Percentiles rank a stretch among this genome's conserved stretches.
Evolutionary conservation across 2,113 vertebrate genomes (phyloP).

Genomic region (Choloepus hoffmanni): DNA sequence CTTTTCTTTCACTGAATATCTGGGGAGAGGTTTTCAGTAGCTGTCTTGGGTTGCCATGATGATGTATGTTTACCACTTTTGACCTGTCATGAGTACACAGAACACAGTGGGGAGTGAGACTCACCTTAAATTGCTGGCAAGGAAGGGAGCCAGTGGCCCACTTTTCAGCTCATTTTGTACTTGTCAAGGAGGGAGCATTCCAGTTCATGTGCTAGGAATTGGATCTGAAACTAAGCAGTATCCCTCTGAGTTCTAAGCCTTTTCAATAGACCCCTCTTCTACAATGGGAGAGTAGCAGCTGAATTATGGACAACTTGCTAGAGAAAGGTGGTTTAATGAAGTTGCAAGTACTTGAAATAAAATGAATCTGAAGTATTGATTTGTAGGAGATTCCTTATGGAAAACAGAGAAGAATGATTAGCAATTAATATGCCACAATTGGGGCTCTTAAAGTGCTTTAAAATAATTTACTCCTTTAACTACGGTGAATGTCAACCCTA

Average conservation of each 20-base stretch:
- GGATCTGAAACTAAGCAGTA: background rate
- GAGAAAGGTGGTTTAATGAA: constrained; percentile 45
- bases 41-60: too few relatives aligned
- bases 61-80: too few relatives aligned
- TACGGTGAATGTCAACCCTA: background rate
- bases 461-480: constrained; percentile 41
- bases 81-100: background rate
- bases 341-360: constrained; percentile 57
- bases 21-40: too few relatives aligned
- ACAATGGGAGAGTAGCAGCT: background rate
- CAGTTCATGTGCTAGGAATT: background rate
- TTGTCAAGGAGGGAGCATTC: background rate
- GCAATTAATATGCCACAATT: constrained; percentile 13
- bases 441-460: background rate
- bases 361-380: constrained; percentile 48
- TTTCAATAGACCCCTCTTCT: constrained; percentile 35
- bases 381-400: constrained; percentile 34
- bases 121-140: background rate
- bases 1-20: too few relatives aligned
- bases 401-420: constrained; percentile 52
- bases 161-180: constrained; percentile 24
- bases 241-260: background rate
- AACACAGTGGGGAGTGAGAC: background rate
- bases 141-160: background rate
- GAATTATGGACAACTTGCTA: constrained; percentile 12